Base-by-base conservation (phyloP, 2,797 vertebrate genomes). In the Melanotaenia boesemani region DNA sequence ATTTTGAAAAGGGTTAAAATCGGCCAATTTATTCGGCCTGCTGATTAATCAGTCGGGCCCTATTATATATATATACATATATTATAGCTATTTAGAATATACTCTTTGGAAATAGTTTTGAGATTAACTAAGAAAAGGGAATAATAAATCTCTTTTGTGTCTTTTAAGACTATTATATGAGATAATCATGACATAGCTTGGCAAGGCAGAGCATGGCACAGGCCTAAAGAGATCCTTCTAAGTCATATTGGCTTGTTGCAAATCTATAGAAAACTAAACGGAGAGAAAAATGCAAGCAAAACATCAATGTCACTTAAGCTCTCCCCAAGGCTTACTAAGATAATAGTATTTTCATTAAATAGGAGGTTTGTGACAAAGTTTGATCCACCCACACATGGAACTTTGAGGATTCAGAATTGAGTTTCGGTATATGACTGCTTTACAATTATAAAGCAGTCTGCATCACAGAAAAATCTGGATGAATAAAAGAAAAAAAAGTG, bases 141-240 rank as follows among this genome's bases (percentile, higher is more conserved):
- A 5, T 30, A 30, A 30, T 30, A 30, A 30, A 30, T 30, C 0
- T 30, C 28, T 30, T 30, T 30, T 30, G 28, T 30, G 28, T 30
- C 28, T 30, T 30, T 30, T 30, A 30, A 30, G 28, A 30, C 28
- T 30, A 30, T 30, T 30, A 30, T 30, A 30, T 30, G 4, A 30
- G 28, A 5, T 30, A 30, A 30, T 30, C 28, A 5, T 30, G 28
- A 30, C 28, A 30, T 28, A 30, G 28, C 28, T 30, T 5, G 28
- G 28, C 28, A 30, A 30, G 28, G 28, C 28, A 30, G 28, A 30
- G 28, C 28, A 30, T 30, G 28, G 28, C 28, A 30, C 28, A 30
- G 28, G 22, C 32, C 65, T 26, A 65, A 79, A 75, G 24, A 61
- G 72, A 74, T 60, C 36, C 39, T n/a, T 61, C 56, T 46, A n/a